Conservation (phyloP, 2,797 vertebrate genomes). For the Leucoraja ocellata region DNA sequence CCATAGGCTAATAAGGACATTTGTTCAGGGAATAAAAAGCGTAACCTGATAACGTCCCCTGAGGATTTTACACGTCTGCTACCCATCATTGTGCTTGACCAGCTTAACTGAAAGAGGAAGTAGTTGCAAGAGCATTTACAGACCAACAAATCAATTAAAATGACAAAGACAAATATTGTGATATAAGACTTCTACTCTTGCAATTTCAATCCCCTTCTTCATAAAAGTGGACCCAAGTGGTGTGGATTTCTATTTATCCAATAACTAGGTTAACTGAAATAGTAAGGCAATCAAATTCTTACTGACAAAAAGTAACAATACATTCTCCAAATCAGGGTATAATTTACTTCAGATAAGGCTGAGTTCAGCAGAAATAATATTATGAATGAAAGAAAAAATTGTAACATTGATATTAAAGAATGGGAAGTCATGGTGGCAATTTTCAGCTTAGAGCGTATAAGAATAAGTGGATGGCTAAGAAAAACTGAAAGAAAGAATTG, state of each 20-base stretch:
- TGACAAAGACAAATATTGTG: constrained; percentile 37
- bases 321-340: background rate
- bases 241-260: background rate
- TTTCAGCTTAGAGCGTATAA: background rate
- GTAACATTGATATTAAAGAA: background rate
- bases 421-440: background rate
- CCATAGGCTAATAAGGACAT: constrained; percentile 45
- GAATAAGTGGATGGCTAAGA: background rate
- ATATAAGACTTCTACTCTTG: constrained; percentile 23
- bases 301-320: background rate
- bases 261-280: constrained; percentile 1
- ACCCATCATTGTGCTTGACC: constrained; percentile 53
- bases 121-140: constrained; percentile 51
- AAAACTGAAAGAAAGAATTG: background rate
- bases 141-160: constrained; percentile 53
- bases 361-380: background rate
- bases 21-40: constrained; percentile 54
- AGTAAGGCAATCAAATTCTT: background rate
- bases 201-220: background rate
- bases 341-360: background rate
- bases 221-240: constrained; percentile 8
- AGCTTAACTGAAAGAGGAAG: constrained; percentile 25
- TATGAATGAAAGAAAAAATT: background rate
- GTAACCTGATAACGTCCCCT: constrained; percentile 58
- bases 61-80: constrained; percentile 53